Evolutionary conservation across 92 coral and sea anemone genomes (phyloP), one percentile per base, ranked within the genome.

Genomic region (Zoanthus sociatus): DNA sequence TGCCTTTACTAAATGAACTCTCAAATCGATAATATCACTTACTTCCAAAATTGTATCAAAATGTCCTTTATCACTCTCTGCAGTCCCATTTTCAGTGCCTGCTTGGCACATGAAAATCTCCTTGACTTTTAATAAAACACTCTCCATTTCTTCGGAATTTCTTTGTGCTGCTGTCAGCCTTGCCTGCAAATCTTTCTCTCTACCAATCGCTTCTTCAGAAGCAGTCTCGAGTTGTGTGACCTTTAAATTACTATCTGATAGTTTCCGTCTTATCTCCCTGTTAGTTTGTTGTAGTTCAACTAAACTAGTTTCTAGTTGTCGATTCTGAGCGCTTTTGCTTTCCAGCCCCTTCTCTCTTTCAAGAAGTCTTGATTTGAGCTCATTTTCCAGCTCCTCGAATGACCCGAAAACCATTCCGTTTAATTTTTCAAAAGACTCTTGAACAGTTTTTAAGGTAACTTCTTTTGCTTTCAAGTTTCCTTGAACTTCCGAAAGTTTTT

Each of bases 371-470:
- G 90, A 78, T 87, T 95, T 97, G 16, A 95, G 90, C 45, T 97
- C 93, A 14, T 90, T 58, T 73, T 97, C 99, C 31, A 97, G 79
- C 77, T 97, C 99, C 63, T 97, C 99, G 84, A 95, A 97, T 11
- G 99, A 95, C 54, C 95, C 93, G 45, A 97, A 97, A 6, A 97
- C 99, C 92, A 94, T 93, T 9, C 98, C 99, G 66, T 94, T 97
- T 12, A 97, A 87, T 63, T 95, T 95, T 87, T 97, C 98, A 84
- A 93, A 97, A 14, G 99, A 94, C 78, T 93, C 96, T 82, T 97
- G 99, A 10, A 97, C 93, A 54, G 92, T 93, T 33, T 88, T 91
- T 51, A 95, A 77, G 42, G 92, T 98, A 2, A 95, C 93, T 53
- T 94, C 98, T 76, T 97, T 97, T 0, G 96, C 98, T 84, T 90